Base-by-base conservation (phyloP, 2,113 vertebrate species). In the Chlorodrepanis virens region DNA sequence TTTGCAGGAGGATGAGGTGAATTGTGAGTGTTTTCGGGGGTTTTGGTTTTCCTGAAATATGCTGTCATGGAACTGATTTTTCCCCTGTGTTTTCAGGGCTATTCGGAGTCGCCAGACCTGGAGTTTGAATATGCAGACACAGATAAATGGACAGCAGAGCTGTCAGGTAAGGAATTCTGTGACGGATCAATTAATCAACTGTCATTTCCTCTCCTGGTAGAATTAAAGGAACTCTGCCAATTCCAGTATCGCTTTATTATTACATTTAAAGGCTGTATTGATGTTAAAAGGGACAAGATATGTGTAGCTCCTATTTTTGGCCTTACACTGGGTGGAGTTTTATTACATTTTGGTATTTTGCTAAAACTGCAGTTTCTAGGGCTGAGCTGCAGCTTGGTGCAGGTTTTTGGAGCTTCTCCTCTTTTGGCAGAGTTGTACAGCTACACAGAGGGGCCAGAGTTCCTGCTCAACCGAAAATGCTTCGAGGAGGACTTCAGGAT, bases 41-140 rank as follows among this genome's bases (percentile, higher is more conserved):
- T 67, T 56, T 57, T 7, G 8, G 2, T 47, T 49, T 35, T 22
- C 9, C 23, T 63, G 64, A 13, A 6, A 21, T 14, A 5, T 0
- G 2, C 47, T 40, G 42, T 8, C 2, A n/a, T n/a, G 77, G 54
- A 57, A 20, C 9, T 61, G 65, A 21, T 17, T 53, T 59, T 31
- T 15, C 5, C 23, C 78, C 31, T 14, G 14, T 78, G 67, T 56
- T 83, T 79, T 12, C 96, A 99, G 99, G 99, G 99, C 42, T 98
- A 98, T 84, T 99, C 99, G 0, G 99, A 99, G 85, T 98, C 98
- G 6, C 99, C 99, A 60, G 99, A 99, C 94, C 97, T 99, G 21
- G 99, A 99, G 94, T 99, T 99, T 98, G 98, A 99, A 53, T 99
- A 99, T 96, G 98, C 98, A 15, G 99, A 99, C 71, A 98, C 98